These are phyloP conservation scores for Phortica okadai DNA, from an alignment of 2,888 invertebrate genomes.

Conservation along the genomic window DNA sequence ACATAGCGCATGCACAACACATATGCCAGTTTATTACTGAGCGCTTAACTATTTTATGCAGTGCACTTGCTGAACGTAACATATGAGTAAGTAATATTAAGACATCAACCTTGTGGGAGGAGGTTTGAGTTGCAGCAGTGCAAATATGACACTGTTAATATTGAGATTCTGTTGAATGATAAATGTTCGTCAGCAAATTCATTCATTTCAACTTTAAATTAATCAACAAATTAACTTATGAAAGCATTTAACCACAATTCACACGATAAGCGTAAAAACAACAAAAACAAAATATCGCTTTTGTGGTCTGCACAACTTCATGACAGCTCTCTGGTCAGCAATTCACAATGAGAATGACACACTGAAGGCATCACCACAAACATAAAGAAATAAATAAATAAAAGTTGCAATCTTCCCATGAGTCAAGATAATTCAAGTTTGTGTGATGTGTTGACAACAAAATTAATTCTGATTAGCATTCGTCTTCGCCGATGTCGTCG, in stretches of 20 bases:
- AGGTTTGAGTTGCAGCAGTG: no score
- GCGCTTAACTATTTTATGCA: no score
- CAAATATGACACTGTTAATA: no score
- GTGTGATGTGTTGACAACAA: conserved; percentile 32
- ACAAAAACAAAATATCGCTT: background rate
- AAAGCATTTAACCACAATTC: background rate
- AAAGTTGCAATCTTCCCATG: background rate
- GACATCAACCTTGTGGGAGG: no score
- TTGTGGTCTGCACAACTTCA: background rate
- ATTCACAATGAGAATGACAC: background rate
- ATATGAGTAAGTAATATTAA: no score
- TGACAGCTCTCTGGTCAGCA: background rate
- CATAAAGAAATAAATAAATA: background rate
- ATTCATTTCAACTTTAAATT: no score
- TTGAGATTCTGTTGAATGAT: no score
- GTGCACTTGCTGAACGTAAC: no score
- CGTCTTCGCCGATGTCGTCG: background rate
- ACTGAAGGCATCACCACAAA: background rate
- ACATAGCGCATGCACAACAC: no score
- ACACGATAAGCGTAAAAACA: background rate
- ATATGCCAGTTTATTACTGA: no score
- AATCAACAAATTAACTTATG: background rate
- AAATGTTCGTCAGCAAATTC: no score
- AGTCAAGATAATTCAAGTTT: background rate
- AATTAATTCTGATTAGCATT: conserved; percentile 32